These are phyloP conservation scores for Pampusana beccarii DNA, from an alignment of 2,113 vertebrate genomes.

Conservation along the genomic window DNA sequence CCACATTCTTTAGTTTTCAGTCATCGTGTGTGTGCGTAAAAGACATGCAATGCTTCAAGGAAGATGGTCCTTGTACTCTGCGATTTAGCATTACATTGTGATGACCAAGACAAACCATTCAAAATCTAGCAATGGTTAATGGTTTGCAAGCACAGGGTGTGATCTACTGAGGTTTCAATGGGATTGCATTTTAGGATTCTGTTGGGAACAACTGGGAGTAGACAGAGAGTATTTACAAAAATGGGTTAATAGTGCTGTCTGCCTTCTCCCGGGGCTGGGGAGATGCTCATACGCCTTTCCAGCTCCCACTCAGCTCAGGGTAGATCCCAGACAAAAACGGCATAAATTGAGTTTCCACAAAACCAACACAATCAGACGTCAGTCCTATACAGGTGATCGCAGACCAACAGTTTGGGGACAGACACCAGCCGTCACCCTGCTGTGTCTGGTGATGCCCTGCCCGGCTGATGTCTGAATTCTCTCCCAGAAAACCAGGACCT, in stretches of 20 bases:
- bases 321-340: neutral
- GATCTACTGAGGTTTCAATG: neutral
- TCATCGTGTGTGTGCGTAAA: neutral
- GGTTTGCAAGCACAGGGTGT: neutral
- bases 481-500: neutral
- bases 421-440: neutral
- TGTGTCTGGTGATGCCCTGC: neutral
- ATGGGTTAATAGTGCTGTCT: neutral
- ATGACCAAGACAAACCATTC: neutral
- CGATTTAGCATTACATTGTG: neutral
- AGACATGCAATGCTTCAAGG: neutral
- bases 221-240: neutral
- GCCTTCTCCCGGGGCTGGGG: neutral
- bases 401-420: fast-evolving
- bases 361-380: fast-evolving
- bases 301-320: neutral
- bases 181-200: neutral
- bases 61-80: neutral
- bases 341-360: neutral
- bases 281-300: fast-evolving
- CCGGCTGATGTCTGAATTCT: fast-evolving
- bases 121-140: neutral
- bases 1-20: neutral
- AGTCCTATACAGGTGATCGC: fast-evolving
- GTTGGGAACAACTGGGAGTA: neutral